Evolutionary conservation across 2,797 vertebrate species (phyloP), one percentile per base, ranked within the genome.

Genomic region (Sebastes minor): DNA sequence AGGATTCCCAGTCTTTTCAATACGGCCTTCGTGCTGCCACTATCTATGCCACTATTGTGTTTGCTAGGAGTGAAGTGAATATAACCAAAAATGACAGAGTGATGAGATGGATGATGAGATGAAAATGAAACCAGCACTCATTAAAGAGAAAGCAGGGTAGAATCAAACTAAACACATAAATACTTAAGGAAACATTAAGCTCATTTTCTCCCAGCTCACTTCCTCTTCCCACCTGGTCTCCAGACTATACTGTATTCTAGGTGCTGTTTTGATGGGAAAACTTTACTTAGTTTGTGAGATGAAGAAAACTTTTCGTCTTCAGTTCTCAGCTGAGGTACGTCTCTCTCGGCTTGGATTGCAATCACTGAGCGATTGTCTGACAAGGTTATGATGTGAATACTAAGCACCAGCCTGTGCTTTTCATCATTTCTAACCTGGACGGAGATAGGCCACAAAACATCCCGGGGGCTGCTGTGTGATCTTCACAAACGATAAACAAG

Each of bases 341-440:
- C 38, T 78, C 42, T 78, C 57, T 18, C 8, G 10, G 61, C 52
- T 60, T 55, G 11, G 55, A 77, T 46, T 80, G 70, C 66, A 86
- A 75, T 86, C 74, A 71, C 38, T 16, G 27, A 79, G 28, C 8
- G 20, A 74, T 82, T 79, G 69, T 84, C 69, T 84, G 74, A 80
- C 49, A 18, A 62, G 49, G 66, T 73, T 32, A 77, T 74, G 71
- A 61, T 30, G 28, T 66, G 85, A 81, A 86, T 83, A 62, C 69
- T 55, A 66, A 82, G 71, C 76, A 57, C 57, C 10, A 33, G 14
- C 25, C 46, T 13, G 11, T 57, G 52, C 56, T 74, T 74, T 74
- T 66, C 46, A 65, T 73, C 64, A 53, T 55, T 74, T 55, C 71
- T 65, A 78, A 73, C 61, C 32, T 46, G 66, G 49, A 64, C 55